These are phyloP conservation scores for Syrmaticus mikado DNA, from an alignment of 2,113 vertebrate genomes.

Conservation along the genomic window DNA sequence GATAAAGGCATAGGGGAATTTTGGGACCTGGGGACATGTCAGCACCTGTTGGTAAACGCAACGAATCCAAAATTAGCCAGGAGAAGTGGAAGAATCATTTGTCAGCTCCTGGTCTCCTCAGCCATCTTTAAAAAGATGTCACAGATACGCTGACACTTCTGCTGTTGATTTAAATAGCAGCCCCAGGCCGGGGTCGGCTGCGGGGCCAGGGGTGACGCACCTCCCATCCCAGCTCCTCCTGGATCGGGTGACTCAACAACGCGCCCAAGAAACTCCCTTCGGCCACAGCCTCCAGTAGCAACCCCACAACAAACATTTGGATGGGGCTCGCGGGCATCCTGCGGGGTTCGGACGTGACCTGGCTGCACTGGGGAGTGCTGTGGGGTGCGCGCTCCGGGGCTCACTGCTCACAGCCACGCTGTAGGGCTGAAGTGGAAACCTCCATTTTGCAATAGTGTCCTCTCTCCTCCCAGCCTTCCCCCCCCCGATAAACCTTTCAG, in stretches of 20 bases:
- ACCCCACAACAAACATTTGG: conserved; percentile 81
- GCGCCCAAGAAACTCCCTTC: conserved; percentile 76
- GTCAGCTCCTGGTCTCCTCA: conserved; percentile 73
- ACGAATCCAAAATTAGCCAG: conserved; percentile 76
- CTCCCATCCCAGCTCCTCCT: conserved; percentile 61
- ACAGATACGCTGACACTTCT: conserved; percentile 67
- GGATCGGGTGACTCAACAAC: conserved; percentile 75
- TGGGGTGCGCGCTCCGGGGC: neutral
- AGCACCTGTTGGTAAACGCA: conserved; percentile 66
- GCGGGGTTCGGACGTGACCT: conserved; percentile 30
- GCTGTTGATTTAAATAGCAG: conserved; percentile 79
- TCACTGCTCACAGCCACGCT: neutral
- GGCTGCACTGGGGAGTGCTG: conserved; percentile 18
- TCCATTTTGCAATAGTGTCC: rapidly evolving
- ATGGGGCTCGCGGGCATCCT: neutral
- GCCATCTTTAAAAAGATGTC: conserved; percentile 73
- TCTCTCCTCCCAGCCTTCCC: neutral
- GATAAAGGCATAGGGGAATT: neutral
- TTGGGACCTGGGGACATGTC: conserved; percentile 35
- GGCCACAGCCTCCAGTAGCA: conserved; percentile 78
- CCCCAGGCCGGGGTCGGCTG: neutral
- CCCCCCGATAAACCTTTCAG: rapidly evolving
- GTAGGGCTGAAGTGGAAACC: neutral
- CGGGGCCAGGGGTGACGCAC: conserved; percentile 35
- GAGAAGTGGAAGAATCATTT: conserved; percentile 74